Base-by-base conservation (phyloP, 2,113 vertebrate genomes). In the Dolichallabes microphthalmus region DNA sequence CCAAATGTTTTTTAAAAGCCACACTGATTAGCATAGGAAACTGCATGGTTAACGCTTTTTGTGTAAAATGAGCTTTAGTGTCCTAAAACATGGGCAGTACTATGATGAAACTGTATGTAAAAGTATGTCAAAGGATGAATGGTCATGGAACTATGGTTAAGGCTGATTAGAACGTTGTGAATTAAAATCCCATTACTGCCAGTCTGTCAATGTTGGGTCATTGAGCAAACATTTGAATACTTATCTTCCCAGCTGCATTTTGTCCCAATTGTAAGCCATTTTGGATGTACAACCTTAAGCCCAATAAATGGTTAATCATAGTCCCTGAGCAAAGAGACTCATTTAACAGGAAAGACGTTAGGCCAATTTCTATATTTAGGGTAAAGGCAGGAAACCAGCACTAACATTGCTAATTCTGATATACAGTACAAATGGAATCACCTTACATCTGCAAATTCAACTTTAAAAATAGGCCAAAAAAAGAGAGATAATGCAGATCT, bases 1-100 rank as follows among this genome's bases (percentile, higher is more conserved):
- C 74, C 74, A 53, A 53, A 55, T 27, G 39, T 39, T 74, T 74
- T 45, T 74, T 50, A 50, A 74, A 76, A 27, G 7, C 39, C n/a
- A 53, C 73, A 52, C 3, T 79, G 52, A 12, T 79, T 79, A 60
- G 17, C 53, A 79, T 13, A 79, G 76, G 76, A 79, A 25, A 39
- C 19, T 20, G 10, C 12, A 45, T 63, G 35, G n/a, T 10, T 30
- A 77, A 77, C 6, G 25, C 52, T 35, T 27, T 30, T 76, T 27
- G 27, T 19, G 32, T 78, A 58, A 77, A 57, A 30, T 30, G 22
- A 78, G 52, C 53, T 8, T 78, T 57, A 10, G 0, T 32, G 52
- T 57, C 3, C 39, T n/a, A 75, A 76, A 50, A 52, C 45, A 53
- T 4, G 53, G 71, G 10, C 9, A 13, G 39, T 20, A 50, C 71